These are phyloP conservation scores for Morinoia aosen DNA, from an alignment of 2,888 invertebrate genomes.

Conservation along the genomic window DNA sequence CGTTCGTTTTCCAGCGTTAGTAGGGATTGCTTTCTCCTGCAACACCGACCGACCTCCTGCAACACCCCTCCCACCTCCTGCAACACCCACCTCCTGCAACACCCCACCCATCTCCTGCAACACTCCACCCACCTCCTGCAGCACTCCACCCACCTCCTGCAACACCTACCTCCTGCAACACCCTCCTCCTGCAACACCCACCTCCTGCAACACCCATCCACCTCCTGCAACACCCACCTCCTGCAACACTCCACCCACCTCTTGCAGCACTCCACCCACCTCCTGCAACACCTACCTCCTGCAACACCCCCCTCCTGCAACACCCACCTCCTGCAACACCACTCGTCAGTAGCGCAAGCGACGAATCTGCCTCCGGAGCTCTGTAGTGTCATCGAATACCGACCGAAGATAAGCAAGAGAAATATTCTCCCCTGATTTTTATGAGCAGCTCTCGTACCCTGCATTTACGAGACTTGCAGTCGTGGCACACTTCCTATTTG, in stretches of 20 bases:
- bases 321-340: not conserved
- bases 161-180: not conserved
- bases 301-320: not conserved
- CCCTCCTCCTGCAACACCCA: not conserved
- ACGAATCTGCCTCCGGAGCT: not conserved
- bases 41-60: not conserved
- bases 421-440: constrained; percentile 40
- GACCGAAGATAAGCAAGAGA: constrained; percentile 29
- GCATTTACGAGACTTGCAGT: not conserved
- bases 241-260: no score
- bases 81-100: no score
- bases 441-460: not conserved
- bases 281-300: no score
- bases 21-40: no score
- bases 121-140: not conserved
- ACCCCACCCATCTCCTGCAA: no score
- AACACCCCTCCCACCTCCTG: not conserved
- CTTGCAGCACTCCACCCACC: no score
- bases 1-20: no score
- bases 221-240: not conserved
- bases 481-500: not conserved
- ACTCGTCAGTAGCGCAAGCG: not conserved
- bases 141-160: not conserved
- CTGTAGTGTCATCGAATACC: constrained; percentile 35
- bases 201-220: not conserved